Percentiles rank a stretch among this genome's conserved stretches.
Conservation (phyloP, 2,888 invertebrate species). For the Chrysina gloriosa region DNA sequence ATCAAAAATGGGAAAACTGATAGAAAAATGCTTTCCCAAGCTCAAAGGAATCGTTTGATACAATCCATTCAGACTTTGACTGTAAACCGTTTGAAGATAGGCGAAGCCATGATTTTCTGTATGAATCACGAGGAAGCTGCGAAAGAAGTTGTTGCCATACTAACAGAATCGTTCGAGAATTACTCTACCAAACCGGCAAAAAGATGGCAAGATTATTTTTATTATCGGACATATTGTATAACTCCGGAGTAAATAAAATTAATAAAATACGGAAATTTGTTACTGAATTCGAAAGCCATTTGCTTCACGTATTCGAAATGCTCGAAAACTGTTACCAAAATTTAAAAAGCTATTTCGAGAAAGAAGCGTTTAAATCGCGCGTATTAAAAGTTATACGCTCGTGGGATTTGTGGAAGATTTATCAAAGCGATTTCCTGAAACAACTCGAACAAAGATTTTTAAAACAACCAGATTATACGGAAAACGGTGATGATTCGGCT, state of each 20-base stretch:
- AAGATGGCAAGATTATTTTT: slow-evolving; percentile 94
- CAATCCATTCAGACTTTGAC: slow-evolving; percentile 85
- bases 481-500: slow-evolving; percentile 59
- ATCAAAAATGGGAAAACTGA: slow-evolving; percentile 73
- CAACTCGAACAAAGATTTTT: slow-evolving; percentile 88
- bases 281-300: slow-evolving; percentile 81
- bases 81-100: slow-evolving; percentile 80
- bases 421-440: slow-evolving; percentile 87
- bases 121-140: slow-evolving; percentile 95
- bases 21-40: slow-evolving; percentile 75
- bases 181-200: slow-evolving; percentile 76
- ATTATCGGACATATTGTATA: slow-evolving; percentile 94
- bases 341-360: slow-evolving; percentile 82
- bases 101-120: slow-evolving; percentile 97
- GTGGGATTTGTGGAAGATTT: slow-evolving; percentile 97
- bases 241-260: slow-evolving; percentile 87
- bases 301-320: slow-evolving; percentile 79
- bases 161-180: slow-evolving; percentile 86
- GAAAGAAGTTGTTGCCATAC: slow-evolving; percentile 90
- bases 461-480: slow-evolving; percentile 68
- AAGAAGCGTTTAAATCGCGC: slow-evolving; percentile 89
- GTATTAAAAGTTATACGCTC: slow-evolving; percentile 89
- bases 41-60: slow-evolving; percentile 89
- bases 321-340: slow-evolving; percentile 75
- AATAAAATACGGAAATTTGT: slow-evolving; percentile 90